Evolutionary conservation across 2,888 invertebrate species (phyloP).

Genomic region (Eueremaeus valkanovi): DNA sequence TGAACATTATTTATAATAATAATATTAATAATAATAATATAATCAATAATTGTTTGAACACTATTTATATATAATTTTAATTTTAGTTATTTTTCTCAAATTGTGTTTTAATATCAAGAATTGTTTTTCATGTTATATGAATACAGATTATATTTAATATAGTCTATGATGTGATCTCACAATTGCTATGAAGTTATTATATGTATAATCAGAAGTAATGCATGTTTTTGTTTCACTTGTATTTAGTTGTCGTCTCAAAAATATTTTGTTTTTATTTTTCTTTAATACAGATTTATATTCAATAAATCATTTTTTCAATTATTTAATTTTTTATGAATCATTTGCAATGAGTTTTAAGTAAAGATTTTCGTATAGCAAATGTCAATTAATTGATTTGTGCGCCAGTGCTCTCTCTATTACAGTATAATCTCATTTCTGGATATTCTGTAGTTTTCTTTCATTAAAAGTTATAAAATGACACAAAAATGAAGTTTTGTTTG

Average conservation of each 20-base stretch:
- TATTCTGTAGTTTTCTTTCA: too few species aligned
- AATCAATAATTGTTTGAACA: too few species aligned
- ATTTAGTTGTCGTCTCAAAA: constrained; percentile 12
- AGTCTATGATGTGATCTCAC: background rate
- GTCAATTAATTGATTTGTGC: too few species aligned
- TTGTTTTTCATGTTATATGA: background rate
- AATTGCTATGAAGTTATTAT: constrained; percentile 4
- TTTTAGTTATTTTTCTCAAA: background rate
- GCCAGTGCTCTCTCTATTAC: too few species aligned
- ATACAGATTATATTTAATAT: background rate
- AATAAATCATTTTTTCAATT: background rate
- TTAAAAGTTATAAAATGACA: too few species aligned
- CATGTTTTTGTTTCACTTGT: background rate
- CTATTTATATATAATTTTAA: background rate
- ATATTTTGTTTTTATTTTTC: background rate
- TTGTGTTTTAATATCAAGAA: background rate
- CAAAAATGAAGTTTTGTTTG: too few species aligned
- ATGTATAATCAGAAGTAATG: constrained; percentile 21
- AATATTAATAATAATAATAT: background rate
- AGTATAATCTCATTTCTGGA: too few species aligned
- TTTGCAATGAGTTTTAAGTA: too few species aligned
- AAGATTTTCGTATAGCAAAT: too few species aligned
- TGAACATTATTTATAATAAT: constrained; percentile 9
- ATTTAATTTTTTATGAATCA: too few species aligned
- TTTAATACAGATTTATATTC: background rate